Percentiles rank a stretch among this genome's conserved stretches.
Conservation (phyloP, 23 tunicate genomes). For the Trididemnum nubilum region DNA sequence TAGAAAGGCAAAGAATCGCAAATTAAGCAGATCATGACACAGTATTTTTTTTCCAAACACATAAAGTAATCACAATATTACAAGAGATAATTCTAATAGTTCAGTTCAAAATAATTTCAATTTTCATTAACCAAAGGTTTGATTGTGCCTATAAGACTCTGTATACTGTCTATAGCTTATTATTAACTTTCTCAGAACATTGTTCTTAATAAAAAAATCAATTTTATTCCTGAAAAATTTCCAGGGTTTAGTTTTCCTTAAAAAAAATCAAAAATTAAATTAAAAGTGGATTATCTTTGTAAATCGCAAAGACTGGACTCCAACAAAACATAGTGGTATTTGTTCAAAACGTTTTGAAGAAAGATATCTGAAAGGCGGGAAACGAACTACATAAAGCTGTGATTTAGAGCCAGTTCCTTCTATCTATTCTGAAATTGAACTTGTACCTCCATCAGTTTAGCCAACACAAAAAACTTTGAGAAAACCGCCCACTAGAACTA, state of each 20-base stretch:
- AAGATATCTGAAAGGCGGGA: not conserved
- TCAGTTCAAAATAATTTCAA: too few species aligned
- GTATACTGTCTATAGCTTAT: too few species aligned
- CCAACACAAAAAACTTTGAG: not conserved
- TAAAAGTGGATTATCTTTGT: not conserved
- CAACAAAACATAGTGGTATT: not conserved
- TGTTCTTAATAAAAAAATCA: too few species aligned
- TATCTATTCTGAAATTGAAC: not conserved
- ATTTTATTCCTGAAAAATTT: not conserved
- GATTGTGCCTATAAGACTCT: too few species aligned
- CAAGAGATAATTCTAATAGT: too few species aligned
- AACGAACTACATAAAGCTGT: not conserved
- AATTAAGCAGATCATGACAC: too few species aligned
- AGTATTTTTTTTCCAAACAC: too few species aligned
- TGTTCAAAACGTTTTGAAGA: not conserved
- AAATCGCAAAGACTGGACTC: not conserved
- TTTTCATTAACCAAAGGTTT: too few species aligned
- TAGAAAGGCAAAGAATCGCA: too few species aligned
- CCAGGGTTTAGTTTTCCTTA: not conserved
- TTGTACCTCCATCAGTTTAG: not conserved
- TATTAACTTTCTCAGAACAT: too few species aligned
- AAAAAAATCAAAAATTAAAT: not conserved
- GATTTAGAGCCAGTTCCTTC: not conserved
- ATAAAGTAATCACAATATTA: too few species aligned
- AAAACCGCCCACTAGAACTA: not conserved